Evolutionary conservation across 2,113 vertebrate species (phyloP).

Genomic region (Symphodus melops): DNA sequence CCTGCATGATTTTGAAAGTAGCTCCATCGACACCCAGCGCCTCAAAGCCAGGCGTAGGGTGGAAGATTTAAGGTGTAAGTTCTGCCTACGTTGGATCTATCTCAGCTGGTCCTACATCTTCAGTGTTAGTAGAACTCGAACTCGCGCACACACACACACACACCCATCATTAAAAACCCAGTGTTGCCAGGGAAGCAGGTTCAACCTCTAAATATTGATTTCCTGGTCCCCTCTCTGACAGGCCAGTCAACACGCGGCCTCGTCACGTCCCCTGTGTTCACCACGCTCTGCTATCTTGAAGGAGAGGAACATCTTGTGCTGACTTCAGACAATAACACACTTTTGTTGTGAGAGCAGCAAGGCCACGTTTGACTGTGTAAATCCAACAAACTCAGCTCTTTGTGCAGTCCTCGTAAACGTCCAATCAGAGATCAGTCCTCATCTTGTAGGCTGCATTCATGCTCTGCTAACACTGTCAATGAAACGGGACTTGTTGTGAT

Average conservation of each 20-base stretch:
- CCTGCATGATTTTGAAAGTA: too few species aligned
- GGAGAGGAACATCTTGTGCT: not conserved
- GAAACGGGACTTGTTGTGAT: not conserved
- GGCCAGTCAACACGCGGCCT: conserved; percentile 1
- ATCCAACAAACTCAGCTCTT: conserved; percentile 6
- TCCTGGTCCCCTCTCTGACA: not conserved
- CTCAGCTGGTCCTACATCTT: too few species aligned
- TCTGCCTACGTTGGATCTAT: too few species aligned
- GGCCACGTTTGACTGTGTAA: not conserved
- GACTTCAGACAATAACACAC: not conserved
- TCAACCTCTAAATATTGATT: conserved; percentile 28
- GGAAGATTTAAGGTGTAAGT: too few species aligned
- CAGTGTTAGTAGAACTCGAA: too few species aligned
- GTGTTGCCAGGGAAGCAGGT: conserved; percentile 5
- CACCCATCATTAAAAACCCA: not conserved
- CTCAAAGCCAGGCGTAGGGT: too few species aligned
- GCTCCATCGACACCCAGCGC: too few species aligned
- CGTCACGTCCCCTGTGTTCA: conserved; percentile 5
- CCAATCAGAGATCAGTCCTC: not conserved
- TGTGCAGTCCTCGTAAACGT: not conserved
- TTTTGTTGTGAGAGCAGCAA: not conserved
- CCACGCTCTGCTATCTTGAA: not conserved
- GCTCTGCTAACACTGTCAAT: not conserved
- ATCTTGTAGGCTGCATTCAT: conserved; percentile 4
- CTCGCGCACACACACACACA: not conserved